Conservation (phyloP, 2,888 invertebrate genomes). For the Hyppa rectilinea region DNA sequence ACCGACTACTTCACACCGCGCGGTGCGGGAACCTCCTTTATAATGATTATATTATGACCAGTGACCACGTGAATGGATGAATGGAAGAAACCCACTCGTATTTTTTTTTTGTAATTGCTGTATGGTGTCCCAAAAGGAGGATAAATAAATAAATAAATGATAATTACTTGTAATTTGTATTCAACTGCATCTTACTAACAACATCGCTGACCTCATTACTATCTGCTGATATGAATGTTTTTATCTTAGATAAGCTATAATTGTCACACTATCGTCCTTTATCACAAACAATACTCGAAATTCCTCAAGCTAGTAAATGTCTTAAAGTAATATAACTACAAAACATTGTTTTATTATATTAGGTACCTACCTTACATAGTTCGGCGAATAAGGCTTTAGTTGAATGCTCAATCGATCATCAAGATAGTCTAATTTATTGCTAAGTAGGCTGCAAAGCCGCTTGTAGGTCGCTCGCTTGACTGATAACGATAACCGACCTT, state of each 20-base stretch:
- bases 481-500: constrained; percentile 65
- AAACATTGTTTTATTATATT: constrained; percentile 3
- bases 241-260: constrained; percentile 57
- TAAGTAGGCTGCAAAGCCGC: constrained; percentile 44
- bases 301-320: neutral
- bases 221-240: constrained; percentile 39
- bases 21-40: neutral
- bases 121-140: too few species aligned
- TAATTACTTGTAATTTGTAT: constrained; percentile 15
- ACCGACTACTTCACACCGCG: neutral
- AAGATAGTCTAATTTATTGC: constrained; percentile 56
- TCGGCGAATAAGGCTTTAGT: constrained; percentile 14
- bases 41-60: constrained; percentile 11
- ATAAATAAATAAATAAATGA: too few species aligned
- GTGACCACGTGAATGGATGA: too few species aligned
- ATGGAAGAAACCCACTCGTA: too few species aligned
- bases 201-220: constrained; percentile 48
- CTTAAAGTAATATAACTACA: neutral
- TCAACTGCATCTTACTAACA: constrained; percentile 24
- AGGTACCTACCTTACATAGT: constrained; percentile 25
- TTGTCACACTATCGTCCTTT: constrained; percentile 31
- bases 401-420: constrained; percentile 48
- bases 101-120: too few species aligned
- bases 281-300: constrained; percentile 20
- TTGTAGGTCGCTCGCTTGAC: constrained; percentile 52